phyloP scores from a whole-genome alignment of 2,797 vertebrate genomes.

The Melanotaenia boesemani region DNA sequence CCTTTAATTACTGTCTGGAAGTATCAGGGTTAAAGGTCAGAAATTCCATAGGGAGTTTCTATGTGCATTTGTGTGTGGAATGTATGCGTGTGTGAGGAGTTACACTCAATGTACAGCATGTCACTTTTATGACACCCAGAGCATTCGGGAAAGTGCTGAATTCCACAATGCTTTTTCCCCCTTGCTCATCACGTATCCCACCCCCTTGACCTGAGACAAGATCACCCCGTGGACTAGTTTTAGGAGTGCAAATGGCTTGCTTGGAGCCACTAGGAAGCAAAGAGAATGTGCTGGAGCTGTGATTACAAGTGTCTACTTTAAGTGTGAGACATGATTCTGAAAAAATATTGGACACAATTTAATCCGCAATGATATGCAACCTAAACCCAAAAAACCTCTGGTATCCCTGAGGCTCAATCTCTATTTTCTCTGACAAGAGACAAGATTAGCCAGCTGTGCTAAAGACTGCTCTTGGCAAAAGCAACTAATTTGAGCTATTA shows the following conservation, averaged over 20 bases:
- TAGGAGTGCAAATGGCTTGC: slow-evolving; percentile 55
- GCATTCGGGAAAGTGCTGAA: slow-evolving; percentile 58
- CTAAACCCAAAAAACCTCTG: slow-evolving; percentile 47
- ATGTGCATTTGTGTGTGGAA: slow-evolving; percentile 44
- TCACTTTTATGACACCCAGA: slow-evolving; percentile 42
- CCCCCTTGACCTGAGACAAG: slow-evolving; percentile 42
- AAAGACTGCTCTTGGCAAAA: slow-evolving; percentile 46
- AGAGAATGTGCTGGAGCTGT: slow-evolving; percentile 41
- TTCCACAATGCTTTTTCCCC: slow-evolving; percentile 48
- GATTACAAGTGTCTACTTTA: slow-evolving; percentile 69
- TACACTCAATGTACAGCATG: slow-evolving; percentile 31
- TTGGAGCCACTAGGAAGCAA: slow-evolving; percentile 35
- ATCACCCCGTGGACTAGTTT: slow-evolving; percentile 41
- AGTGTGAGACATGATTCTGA: slow-evolving; percentile 52
- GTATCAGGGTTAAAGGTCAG: slow-evolving; percentile 70
- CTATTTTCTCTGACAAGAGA: slow-evolving; percentile 64
- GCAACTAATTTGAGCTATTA: slow-evolving; percentile 61
- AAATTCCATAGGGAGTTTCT: slow-evolving; percentile 66
- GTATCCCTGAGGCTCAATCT: slow-evolving; percentile 49
- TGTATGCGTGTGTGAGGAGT: slow-evolving; percentile 33
- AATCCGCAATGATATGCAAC: slow-evolving; percentile 59
- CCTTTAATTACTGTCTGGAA: slow-evolving; percentile 80
- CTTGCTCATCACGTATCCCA: slow-evolving; percentile 54
- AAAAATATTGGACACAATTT: slow-evolving; percentile 56
- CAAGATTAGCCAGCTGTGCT: slow-evolving; percentile 64